These are phyloP conservation scores for Muschampia plurimacula DNA, from an alignment of 2,888 invertebrate species.

Conservation along the genomic window DNA sequence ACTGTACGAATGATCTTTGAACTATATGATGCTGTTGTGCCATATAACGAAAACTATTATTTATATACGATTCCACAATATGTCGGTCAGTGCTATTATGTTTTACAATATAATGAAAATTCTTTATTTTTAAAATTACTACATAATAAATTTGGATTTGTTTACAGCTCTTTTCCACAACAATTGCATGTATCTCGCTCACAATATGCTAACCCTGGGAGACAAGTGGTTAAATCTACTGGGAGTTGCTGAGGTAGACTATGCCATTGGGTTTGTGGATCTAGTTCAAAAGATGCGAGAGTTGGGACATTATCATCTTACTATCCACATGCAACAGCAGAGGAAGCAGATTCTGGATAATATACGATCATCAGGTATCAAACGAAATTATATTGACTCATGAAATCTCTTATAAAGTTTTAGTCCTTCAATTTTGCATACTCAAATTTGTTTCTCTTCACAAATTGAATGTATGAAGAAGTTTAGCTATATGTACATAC, in stretches of 20 bases:
- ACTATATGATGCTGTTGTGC: slow-evolving; percentile 91
- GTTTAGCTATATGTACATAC: no score
- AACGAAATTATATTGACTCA: neutral
- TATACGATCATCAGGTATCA: slow-evolving; percentile 89
- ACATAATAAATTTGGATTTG: neutral
- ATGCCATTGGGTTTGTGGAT: slow-evolving; percentile 88
- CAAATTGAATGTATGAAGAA: no score
- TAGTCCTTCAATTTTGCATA: neutral
- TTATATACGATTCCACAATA: slow-evolving; percentile 95
- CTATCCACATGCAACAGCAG: slow-evolving; percentile 91
- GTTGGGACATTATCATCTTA: slow-evolving; percentile 89
- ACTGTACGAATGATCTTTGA: slow-evolving; percentile 91
- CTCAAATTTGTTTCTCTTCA: no score
- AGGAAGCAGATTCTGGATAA: slow-evolving; percentile 91
- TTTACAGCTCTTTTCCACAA: slow-evolving; percentile 93
- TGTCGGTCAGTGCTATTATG: slow-evolving; percentile 85
- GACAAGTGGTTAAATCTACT: slow-evolving; percentile 88
- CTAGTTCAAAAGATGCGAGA: slow-evolving; percentile 88
- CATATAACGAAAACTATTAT: slow-evolving; percentile 91
- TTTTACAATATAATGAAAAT: neutral
- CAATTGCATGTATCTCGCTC: slow-evolving; percentile 95
- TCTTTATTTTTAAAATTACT: neutral
- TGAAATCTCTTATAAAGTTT: neutral
- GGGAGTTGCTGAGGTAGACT: slow-evolving; percentile 80
- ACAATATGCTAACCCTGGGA: slow-evolving; percentile 89